These are phyloP conservation scores for Aldrovandia affinis DNA, from an alignment of 2,797 vertebrate genomes.

Conservation along the genomic window DNA sequence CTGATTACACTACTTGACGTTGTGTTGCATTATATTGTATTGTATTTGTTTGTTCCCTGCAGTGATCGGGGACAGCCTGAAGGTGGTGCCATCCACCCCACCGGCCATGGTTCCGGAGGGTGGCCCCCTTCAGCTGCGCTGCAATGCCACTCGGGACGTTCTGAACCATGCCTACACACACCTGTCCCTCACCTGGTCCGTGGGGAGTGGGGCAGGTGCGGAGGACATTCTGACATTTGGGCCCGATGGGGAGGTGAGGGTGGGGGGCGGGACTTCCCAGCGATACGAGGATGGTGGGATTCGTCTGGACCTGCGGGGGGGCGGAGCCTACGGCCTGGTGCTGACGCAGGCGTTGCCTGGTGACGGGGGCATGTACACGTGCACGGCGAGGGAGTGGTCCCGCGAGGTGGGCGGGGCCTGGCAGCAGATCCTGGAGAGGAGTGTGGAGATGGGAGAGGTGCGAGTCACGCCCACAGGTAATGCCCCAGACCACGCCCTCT, in stretches of 20 bases:
- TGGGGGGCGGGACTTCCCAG: constrained; percentile 67
- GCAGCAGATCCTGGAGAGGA: constrained; percentile 87
- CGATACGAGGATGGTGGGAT: constrained; percentile 80
- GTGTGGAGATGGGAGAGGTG: constrained; percentile 77
- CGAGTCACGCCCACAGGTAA: constrained; percentile 82
- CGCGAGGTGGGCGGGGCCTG: constrained; percentile 75
- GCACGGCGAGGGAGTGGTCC: constrained; percentile 86
- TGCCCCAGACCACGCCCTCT: no score
- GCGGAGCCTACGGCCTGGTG: constrained; percentile 76
- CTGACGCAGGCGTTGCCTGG: constrained; percentile 67
- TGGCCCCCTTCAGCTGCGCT: constrained; percentile 80
- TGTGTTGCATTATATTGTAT: background rate
- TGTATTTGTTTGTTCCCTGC: constrained; percentile 15
- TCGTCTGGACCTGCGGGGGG: constrained; percentile 75
- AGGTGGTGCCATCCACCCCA: constrained; percentile 58
- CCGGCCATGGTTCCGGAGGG: constrained; percentile 71
- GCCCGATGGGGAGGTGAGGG: constrained; percentile 76
- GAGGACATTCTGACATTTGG: constrained; percentile 81
- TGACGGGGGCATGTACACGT: constrained; percentile 83
- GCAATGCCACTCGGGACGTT: constrained; percentile 72
- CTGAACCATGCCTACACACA: constrained; percentile 75
- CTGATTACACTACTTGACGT: no score
- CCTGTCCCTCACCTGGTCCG: constrained; percentile 85
- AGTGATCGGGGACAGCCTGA: constrained; percentile 90
- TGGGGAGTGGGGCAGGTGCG: constrained; percentile 57